These are phyloP conservation scores for Drosophila leontia DNA, from an alignment of 1,140 invertebrate species.

Conservation along the genomic window DNA sequence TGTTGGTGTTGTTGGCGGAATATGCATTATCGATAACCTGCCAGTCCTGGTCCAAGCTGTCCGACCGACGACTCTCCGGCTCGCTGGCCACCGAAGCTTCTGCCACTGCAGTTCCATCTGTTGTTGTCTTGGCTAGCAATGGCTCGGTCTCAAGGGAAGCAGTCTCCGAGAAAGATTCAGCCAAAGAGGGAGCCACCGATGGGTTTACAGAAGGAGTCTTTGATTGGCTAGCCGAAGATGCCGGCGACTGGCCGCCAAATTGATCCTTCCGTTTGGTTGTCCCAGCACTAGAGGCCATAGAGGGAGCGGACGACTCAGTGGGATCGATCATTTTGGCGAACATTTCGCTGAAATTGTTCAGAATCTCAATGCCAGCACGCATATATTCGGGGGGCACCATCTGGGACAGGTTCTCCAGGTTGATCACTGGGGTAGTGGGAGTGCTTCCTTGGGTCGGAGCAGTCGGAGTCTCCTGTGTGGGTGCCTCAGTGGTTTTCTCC, in stretches of 20 bases:
- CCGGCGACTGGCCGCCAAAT: constrained; percentile 17
- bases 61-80: constrained; percentile 47
- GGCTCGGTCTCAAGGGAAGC: constrained; percentile 22
- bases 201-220: background rate
- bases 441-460: constrained; percentile 14
- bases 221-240: constrained; percentile 6
- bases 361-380: constrained; percentile 76
- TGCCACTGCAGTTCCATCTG: background rate
- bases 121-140: constrained; percentile 2
- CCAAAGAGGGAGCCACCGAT: constrained; percentile 7
- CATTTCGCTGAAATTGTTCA: constrained; percentile 82
- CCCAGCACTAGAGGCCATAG: constrained; percentile 18
- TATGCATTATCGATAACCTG: constrained; percentile 67
- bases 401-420: constrained; percentile 64
- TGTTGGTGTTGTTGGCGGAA: constrained; percentile 31
- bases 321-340: constrained; percentile 83
- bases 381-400: constrained; percentile 76
- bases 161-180: constrained; percentile 22
- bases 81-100: background rate
- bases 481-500: background rate
- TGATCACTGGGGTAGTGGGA: constrained; percentile 63
- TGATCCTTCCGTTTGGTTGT: constrained; percentile 25
- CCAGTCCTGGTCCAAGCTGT: constrained; percentile 73
- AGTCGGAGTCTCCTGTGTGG: constrained; percentile 37
- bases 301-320: constrained; percentile 36